Conservation (phyloP, 1,140 invertebrate genomes). For the Euura lappo region DNA sequence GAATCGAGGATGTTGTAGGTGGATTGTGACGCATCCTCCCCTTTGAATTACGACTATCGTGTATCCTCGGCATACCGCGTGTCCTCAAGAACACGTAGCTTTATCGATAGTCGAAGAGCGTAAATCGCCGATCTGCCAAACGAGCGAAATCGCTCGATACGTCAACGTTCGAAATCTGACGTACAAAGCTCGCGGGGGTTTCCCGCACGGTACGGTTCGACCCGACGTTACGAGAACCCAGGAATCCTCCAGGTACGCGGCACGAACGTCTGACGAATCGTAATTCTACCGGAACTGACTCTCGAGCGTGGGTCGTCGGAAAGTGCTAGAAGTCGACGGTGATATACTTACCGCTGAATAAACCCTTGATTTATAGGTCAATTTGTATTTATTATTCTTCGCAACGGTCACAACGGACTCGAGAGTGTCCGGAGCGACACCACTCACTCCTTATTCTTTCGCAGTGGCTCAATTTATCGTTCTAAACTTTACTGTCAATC, state of each 20-base stretch:
- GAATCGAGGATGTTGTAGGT: slow-evolving; percentile 41
- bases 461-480: too few relatives aligned
- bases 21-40: slow-evolving; percentile 41
- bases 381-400: slow-evolving; percentile 5
- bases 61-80: neutral
- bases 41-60: slow-evolving; percentile 21
- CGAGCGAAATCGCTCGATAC: neutral
- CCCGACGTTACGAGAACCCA: neutral
- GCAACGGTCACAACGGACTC: too few relatives aligned
- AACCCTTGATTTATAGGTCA: slow-evolving; percentile 2
- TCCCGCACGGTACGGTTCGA: neutral
- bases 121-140: too few relatives aligned
- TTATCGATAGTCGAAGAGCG: too few relatives aligned
- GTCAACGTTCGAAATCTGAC: neutral
- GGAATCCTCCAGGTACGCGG: too few relatives aligned
- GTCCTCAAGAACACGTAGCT: neutral
- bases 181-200: neutral
- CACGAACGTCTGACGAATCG: neutral
- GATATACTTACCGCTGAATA: slow-evolving; percentile 1
- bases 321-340: neutral
- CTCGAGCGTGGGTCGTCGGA: neutral
- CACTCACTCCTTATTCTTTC: too few relatives aligned
- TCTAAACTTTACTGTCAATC: too few relatives aligned
- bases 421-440: too few relatives aligned
- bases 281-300: neutral